A percentile compares a stretch with the other conserved stretches of the same genome.
phyloP scores from a whole-genome alignment of 2,888 invertebrate species.

The Lypha dubia region DNA sequence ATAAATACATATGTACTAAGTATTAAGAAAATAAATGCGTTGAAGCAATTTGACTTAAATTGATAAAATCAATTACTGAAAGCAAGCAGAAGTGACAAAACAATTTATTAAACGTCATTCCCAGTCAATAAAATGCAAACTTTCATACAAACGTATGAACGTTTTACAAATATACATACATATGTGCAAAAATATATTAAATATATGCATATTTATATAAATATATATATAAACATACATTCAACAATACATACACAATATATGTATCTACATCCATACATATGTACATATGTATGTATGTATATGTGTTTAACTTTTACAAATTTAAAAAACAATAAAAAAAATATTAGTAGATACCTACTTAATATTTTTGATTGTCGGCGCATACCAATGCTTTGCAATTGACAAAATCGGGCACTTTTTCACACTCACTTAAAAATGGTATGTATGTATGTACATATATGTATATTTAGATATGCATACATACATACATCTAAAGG shows the following conservation, averaged over 20 bases:
- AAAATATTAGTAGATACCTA: background rate
- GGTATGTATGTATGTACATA: background rate
- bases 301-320: too few relatives aligned
- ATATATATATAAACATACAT: background rate
- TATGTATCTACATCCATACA: background rate
- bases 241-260: background rate
- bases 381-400: constrained; percentile 42
- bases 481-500: background rate
- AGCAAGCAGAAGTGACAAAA: background rate
- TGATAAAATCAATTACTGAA: constrained; percentile 17
- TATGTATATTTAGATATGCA: background rate
- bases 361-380: background rate
- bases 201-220: background rate
- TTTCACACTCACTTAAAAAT: constrained; percentile 19
- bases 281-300: background rate
- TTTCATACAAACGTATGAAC: background rate
- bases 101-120: background rate
- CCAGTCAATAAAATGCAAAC: background rate
- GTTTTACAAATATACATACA: background rate
- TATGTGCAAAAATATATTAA: too few relatives aligned
- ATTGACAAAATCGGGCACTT: constrained; percentile 58
- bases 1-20: background rate
- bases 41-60: constrained; percentile 27
- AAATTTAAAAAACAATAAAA: too few relatives aligned
- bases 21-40: constrained; percentile 19